Conservation (phyloP, 92 coral and sea anemone genomes). For the Hydrozoanthus gracilis region DNA sequence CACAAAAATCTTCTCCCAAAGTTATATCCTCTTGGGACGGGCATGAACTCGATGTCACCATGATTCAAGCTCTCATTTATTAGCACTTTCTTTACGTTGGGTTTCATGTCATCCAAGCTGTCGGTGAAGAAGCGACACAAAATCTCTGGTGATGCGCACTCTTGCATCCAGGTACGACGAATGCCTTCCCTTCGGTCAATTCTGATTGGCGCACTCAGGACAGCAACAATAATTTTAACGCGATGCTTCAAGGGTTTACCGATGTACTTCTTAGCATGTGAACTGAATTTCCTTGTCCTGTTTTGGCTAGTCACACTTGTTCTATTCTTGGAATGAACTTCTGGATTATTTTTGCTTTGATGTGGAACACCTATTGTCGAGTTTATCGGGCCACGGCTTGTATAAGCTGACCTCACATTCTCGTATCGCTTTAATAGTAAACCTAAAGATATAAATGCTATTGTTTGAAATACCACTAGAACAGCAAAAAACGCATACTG, state of each 20-base stretch:
- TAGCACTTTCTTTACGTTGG: slow-evolving; percentile 59
- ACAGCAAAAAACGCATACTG: slow-evolving; percentile 12
- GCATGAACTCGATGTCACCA: slow-evolving; percentile 83
- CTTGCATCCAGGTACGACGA: slow-evolving; percentile 87
- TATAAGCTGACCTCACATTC: background rate
- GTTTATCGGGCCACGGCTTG: background rate
- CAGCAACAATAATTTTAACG: slow-evolving; percentile 74
- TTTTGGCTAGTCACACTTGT: background rate
- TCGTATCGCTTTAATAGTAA: slow-evolving; percentile 18
- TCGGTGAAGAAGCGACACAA: slow-evolving; percentile 94
- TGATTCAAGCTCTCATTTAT: slow-evolving; percentile 63
- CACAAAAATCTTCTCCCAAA: slow-evolving; percentile 88
- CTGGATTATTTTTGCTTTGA: background rate
- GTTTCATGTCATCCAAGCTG: slow-evolving; percentile 67
- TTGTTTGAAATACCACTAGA: background rate
- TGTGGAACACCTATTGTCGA: background rate
- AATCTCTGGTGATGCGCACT: slow-evolving; percentile 70
- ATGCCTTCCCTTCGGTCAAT: slow-evolving; percentile 88
- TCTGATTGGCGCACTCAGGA: slow-evolving; percentile 88
- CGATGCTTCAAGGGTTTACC: slow-evolving; percentile 20
- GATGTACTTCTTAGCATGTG: background rate
- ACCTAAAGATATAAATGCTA: slow-evolving; percentile 20
- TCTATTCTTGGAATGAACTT: slow-evolving; percentile 2
- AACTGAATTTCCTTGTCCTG: background rate
- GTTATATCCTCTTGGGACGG: slow-evolving; percentile 79